phyloP scores from a whole-genome alignment of 2,797 vertebrate species.

The Distichodus sexfasciatus region DNA sequence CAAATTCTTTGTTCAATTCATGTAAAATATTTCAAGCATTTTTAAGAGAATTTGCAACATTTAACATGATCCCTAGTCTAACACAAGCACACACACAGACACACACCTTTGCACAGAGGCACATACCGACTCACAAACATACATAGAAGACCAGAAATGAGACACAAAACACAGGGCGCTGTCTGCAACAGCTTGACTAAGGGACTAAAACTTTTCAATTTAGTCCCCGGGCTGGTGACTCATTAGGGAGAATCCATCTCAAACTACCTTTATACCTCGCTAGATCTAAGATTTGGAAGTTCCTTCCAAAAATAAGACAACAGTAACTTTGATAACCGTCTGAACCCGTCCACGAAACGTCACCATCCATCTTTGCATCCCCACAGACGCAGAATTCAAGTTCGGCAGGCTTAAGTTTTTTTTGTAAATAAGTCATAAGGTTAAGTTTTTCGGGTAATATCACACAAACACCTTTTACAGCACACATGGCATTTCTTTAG shows the following conservation, averaged over 20 bases:
- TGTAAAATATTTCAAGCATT: neutral
- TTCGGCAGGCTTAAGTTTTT: conserved; percentile 70
- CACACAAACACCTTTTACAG: conserved; percentile 60
- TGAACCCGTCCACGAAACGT: conserved; percentile 32
- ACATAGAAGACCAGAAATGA: conserved; percentile 18
- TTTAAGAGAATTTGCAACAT: conserved; percentile 12
- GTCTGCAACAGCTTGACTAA: conserved; percentile 46
- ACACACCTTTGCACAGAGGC: conserved; percentile 9
- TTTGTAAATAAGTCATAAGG: conserved; percentile 32
- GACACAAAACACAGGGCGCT: conserved; percentile 45
- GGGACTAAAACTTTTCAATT: conserved; percentile 58
- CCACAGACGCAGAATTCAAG: conserved; percentile 71
- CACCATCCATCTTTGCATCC: conserved; percentile 33
- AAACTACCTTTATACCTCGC: conserved; percentile 13
- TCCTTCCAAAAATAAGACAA: conserved; percentile 8
- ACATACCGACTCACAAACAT: conserved; percentile 24
- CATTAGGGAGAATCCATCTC: conserved; percentile 51
- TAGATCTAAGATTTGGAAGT: conserved; percentile 3
- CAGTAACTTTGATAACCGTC: conserved; percentile 30
- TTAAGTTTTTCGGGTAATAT: conserved; percentile 71
- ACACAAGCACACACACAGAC: conserved; percentile 4
- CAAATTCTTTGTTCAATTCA: neutral
- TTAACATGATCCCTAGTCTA: conserved; percentile 21
- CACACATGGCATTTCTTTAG: conserved; percentile 57
- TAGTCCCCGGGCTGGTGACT: conserved; percentile 74